Conservation (phyloP, 2,113 vertebrate genomes). For the Peucedramus taeniatus region DNA sequence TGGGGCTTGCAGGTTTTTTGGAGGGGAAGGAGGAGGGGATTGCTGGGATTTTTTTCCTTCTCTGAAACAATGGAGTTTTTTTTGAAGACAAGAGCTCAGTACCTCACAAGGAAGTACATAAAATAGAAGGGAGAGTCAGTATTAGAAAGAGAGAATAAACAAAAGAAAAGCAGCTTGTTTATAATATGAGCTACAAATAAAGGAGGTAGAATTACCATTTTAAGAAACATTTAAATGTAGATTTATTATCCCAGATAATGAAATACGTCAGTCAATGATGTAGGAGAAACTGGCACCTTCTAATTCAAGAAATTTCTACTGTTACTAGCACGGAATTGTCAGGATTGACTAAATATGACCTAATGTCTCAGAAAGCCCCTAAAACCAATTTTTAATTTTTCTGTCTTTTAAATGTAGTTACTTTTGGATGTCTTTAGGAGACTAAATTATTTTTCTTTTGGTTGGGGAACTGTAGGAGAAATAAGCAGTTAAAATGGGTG, state of each 20-base stretch:
- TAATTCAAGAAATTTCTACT: neutral
- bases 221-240: neutral
- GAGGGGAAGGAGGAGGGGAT: fast-evolving
- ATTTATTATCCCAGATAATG: neutral
- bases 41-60: neutral
- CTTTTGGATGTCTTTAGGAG: neutral
- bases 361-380: neutral
- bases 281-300: neutral
- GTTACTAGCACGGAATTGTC: neutral
- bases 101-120: neutral
- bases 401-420: neutral
- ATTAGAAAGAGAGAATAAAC: neutral
- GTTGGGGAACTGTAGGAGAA: neutral
- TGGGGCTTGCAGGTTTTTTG: neutral
- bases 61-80: neutral
- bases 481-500: neutral
- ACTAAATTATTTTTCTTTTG: neutral
- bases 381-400: neutral
- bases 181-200: neutral
- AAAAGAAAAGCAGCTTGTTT: neutral
- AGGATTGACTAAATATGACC: neutral
- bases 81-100: neutral
- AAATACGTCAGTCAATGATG: neutral
- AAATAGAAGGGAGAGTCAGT: neutral
- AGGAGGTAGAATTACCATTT: neutral